Conservation (phyloP, 2,113 vertebrate genomes). For the Porphyrio hochstetteri region DNA sequence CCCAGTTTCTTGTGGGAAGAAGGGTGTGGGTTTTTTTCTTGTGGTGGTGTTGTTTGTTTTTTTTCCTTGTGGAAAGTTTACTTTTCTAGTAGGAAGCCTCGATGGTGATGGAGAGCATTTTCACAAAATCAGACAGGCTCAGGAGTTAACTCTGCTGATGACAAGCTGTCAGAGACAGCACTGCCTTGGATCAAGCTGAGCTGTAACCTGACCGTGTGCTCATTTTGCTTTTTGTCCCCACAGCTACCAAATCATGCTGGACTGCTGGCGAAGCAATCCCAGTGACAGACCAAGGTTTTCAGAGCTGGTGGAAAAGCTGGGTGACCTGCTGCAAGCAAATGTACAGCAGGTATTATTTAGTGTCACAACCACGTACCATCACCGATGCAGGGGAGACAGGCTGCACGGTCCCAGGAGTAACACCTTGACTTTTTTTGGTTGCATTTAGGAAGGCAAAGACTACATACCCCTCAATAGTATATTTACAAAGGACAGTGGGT, state of each 20-base stretch:
- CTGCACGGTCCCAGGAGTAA: background rate
- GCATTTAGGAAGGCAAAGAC: constrained; percentile 83
- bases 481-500: constrained; percentile 58
- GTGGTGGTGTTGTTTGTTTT: too few relatives aligned
- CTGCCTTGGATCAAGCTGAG: background rate
- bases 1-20: background rate
- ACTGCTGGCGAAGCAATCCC: constrained; percentile 88
- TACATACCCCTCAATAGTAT: constrained; percentile 82
- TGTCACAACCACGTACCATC: accelerated
- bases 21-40: too few relatives aligned
- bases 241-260: constrained; percentile 93
- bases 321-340: constrained; percentile 86
- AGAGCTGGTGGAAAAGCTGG: constrained; percentile 85
- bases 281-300: constrained; percentile 86
- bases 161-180: accelerated
- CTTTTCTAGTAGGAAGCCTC: background rate
- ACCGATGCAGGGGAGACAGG: accelerated
- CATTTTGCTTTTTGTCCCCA: background rate
- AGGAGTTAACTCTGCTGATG: accelerated
- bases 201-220: background rate
- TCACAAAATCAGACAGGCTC: background rate
- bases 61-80: background rate
- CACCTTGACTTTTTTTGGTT: background rate
- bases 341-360: constrained; percentile 83
- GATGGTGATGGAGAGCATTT: background rate